Evolutionary conservation across 2,888 invertebrate genomes (phyloP).

Genomic region (Lymantria monacha): DNA sequence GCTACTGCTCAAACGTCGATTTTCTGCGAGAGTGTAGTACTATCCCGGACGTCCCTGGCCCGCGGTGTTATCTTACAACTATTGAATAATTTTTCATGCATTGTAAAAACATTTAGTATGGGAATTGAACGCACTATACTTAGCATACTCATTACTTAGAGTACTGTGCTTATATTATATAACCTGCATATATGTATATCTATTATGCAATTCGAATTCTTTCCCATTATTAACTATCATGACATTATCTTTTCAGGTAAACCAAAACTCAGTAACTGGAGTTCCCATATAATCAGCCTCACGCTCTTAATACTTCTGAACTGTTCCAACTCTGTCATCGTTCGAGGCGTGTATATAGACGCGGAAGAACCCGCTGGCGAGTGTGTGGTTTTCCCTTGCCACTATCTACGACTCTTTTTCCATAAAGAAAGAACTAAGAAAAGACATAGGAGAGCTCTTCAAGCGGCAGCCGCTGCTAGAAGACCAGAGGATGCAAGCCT

Average conservation of each 20-base stretch:
- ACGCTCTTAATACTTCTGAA: constrained; percentile 89
- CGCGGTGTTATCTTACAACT: too few relatives aligned
- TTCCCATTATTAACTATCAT: too few relatives aligned
- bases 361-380: constrained; percentile 92
- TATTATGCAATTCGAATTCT: too few relatives aligned
- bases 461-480: constrained; percentile 53
- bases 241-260: constrained; percentile 76
- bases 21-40: too few relatives aligned
- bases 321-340: constrained; percentile 93
- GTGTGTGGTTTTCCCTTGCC: constrained; percentile 92
- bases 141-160: too few relatives aligned
- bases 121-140: too few relatives aligned
- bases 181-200: too few relatives aligned
- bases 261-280: constrained; percentile 89
- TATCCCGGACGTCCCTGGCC: too few relatives aligned
- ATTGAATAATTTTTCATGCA: too few relatives aligned
- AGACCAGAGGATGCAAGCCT: constrained; percentile 63
- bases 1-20: too few relatives aligned
- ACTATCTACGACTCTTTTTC: constrained; percentile 90
- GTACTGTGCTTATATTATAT: too few relatives aligned
- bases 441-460: constrained; percentile 64
- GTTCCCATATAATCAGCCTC: constrained; percentile 89
- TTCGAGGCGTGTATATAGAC: constrained; percentile 93
- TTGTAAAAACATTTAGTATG: too few relatives aligned
- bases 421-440: constrained; percentile 86